Percentiles rank a stretch among this genome's conserved stretches.
Conservation (phyloP, 2,113 vertebrate genomes). For the Microcebus tavaratra region DNA sequence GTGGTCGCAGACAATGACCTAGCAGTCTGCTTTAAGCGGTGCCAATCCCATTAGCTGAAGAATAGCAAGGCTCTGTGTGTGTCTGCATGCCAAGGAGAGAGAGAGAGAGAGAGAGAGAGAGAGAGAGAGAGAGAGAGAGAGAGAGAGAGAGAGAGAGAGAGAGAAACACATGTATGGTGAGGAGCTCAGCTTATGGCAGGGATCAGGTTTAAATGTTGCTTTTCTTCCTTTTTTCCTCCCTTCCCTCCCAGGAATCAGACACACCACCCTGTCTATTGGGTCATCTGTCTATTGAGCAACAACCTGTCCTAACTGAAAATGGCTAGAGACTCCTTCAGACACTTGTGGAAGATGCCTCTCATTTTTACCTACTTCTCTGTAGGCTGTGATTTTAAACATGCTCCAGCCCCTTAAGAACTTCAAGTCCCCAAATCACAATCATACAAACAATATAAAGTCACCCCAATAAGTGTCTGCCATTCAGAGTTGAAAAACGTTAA, state of each 20-base stretch:
- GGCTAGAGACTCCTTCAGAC: neutral
- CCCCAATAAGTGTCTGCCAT: neutral
- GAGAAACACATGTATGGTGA: constrained; percentile 35
- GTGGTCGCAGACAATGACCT: constrained; percentile 86
- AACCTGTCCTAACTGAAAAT: neutral
- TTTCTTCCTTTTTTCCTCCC: constrained; percentile 39
- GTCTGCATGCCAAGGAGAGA: constrained; percentile 47
- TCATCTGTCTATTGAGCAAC: neutral
- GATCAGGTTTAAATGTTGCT: constrained; percentile 6
- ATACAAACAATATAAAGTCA: neutral
- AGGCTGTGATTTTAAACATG: neutral
- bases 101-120: neutral
- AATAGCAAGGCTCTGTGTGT: constrained; percentile 81
- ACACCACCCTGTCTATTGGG: neutral
- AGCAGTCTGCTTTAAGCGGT: constrained; percentile 86
- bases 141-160: constrained; percentile 34
- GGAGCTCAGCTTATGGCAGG: constrained; percentile 17
- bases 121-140: too few relatives aligned
- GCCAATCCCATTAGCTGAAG: constrained; percentile 90
- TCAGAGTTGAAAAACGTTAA: neutral
- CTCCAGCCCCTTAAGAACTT: neutral
- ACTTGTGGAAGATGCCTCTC: neutral
- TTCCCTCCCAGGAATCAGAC: constrained; percentile 17
- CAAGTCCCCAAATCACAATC: neutral
- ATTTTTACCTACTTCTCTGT: neutral